phyloP scores from a whole-genome alignment of 2,113 vertebrate species.

The Oncorhynchus mykiss region DNA sequence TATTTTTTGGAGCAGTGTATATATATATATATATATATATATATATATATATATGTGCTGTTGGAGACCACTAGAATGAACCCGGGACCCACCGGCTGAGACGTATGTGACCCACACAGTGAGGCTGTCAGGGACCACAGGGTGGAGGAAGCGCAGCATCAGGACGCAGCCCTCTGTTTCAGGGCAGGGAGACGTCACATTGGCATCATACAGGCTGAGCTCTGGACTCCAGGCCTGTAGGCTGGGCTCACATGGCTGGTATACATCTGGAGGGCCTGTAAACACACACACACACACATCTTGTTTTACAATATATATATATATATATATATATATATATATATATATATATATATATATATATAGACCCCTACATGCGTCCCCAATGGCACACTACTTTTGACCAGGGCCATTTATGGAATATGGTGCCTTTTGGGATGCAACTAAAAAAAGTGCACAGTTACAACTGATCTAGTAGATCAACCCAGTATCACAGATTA shows the following conservation, averaged over 20 bases:
- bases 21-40: too few relatives aligned
- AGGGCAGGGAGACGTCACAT: conserved; percentile 90
- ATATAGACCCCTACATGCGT: neutral
- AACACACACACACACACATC: conserved; percentile 24
- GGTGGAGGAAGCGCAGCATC: conserved; percentile 83
- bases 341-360: neutral
- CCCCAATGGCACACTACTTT: neutral
- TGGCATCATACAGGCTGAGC: conserved; percentile 88
- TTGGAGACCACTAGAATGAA: too few relatives aligned
- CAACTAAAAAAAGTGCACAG: too few relatives aligned
- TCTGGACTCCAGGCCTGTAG: conserved; percentile 96
- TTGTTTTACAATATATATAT: neutral
- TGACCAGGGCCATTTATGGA: too few relatives aligned
- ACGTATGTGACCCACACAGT: conserved; percentile 93
- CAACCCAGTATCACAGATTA: too few relatives aligned
- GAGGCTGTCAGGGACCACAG: conserved; percentile 79
- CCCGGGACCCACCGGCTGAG: conserved; percentile 64
- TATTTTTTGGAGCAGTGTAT: too few relatives aligned
- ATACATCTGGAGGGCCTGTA: conserved; percentile 91
- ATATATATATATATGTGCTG: too few relatives aligned
- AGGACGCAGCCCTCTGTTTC: conserved; percentile 86
- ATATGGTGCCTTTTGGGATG: too few relatives aligned
- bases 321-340: neutral
- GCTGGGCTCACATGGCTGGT: conserved; percentile 91
- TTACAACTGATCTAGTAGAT: too few relatives aligned